Base-by-base conservation (phyloP, 2,888 invertebrate genomes). In the Xanthia togata region DNA sequence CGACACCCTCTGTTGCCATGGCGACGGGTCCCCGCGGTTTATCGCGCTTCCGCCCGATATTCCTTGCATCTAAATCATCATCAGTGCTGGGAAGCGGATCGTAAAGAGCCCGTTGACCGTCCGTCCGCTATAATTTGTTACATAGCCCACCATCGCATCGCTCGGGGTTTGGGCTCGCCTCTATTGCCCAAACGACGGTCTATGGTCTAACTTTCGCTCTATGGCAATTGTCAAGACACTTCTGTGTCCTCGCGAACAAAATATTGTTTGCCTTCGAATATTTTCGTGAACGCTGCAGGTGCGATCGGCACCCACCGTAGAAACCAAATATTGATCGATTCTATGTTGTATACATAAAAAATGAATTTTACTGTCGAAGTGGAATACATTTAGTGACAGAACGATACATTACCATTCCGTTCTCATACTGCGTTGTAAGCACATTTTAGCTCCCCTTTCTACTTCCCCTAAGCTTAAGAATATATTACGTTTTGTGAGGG, bases 61-160 rank as follows among this genome's bases (percentile, higher is more conserved):
- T 94, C 92, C 94, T 93, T 94, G 95, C 95, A 95, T 95, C 95
- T 96, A 96, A 96, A 96, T 96, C 96, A 96, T 96, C 95, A 96
- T 96, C 96, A 95, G 93, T 81, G 92, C 88, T 93, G 94, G 94
- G 94, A 94, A 93, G 90, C 92, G 92, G 90, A 91, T 95, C 95
- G 94, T 96, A 95, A 95, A 95, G 93, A 91, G 94, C 93, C 93
- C 93, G 92, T 92, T 95, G 95, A 94, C 95, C 95, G 94, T 76
- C 82, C 79, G 60, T 68, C 77, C 69, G 73, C 73, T 73, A 84
- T 86, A 92, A 93, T 93, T 93, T 93, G 94, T 94, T 92, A 92
- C 76, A 81, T 72, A 90, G 87, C 87, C 86, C 86, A 87, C 89
- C 75, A 83, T 76, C 71, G 73, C 64, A 84, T 73, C 86, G 89